phyloP scores from a whole-genome alignment of 1,140 invertebrate species.

The Musca domestica region DNA sequence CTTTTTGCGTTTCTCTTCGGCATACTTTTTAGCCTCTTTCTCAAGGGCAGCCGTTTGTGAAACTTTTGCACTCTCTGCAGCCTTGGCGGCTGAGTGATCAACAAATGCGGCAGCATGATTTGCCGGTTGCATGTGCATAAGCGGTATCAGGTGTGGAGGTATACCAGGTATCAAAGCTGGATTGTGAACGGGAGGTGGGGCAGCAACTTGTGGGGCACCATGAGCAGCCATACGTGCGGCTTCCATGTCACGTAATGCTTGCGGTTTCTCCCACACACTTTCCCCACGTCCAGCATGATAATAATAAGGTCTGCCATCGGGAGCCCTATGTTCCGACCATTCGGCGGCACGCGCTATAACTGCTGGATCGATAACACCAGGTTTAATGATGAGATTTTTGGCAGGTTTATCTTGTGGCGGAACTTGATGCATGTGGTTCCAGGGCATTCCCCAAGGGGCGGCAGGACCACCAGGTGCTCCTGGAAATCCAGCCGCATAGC shows the following conservation, averaged over 20 bases:
- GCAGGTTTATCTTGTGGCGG: slow-evolving; percentile 45
- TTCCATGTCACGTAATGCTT: slow-evolving; percentile 86
- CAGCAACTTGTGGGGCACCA: slow-evolving; percentile 57
- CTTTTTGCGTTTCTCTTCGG: slow-evolving; percentile 58
- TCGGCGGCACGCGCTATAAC: slow-evolving; percentile 76
- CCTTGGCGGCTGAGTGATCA: slow-evolving; percentile 51
- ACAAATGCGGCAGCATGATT: slow-evolving; percentile 16
- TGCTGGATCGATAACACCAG: slow-evolving; percentile 70
- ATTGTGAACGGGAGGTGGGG: slow-evolving; percentile 35
- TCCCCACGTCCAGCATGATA: slow-evolving; percentile 84
- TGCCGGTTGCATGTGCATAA: slow-evolving; percentile 44
- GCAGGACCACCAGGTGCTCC: slow-evolving; percentile 56
- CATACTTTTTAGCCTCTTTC: slow-evolving; percentile 57
- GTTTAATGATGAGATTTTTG: slow-evolving; percentile 53
- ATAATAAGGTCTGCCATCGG: slow-evolving; percentile 90
- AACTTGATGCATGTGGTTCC: slow-evolving; percentile 56
- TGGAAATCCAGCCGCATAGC: slow-evolving; percentile 52
- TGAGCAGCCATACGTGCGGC: slow-evolving; percentile 67
- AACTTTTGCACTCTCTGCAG: slow-evolving; percentile 51
- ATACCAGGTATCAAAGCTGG: slow-evolving; percentile 32
- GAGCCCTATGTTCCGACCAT: slow-evolving; percentile 92
- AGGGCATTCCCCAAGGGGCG: slow-evolving; percentile 53
- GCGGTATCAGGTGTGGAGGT: slow-evolving; percentile 44
- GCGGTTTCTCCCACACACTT: slow-evolving; percentile 96
- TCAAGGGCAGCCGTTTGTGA: slow-evolving; percentile 42